These are phyloP conservation scores for Parnassius apollo DNA, from an alignment of 2,888 invertebrate genomes.

Conservation along the genomic window DNA sequence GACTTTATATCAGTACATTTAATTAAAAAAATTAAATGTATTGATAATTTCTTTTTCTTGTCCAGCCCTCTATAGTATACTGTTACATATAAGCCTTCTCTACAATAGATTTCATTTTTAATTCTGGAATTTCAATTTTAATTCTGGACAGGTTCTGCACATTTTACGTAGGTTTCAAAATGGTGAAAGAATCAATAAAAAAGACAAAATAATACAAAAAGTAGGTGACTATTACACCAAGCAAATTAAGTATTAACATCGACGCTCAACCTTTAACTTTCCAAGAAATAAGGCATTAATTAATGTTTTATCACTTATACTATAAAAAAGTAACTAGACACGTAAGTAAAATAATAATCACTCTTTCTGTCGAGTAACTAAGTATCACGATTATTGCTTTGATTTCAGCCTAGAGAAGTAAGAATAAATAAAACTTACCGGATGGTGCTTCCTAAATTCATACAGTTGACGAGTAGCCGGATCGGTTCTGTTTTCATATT, in stretches of 20 bases:
- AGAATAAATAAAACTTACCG: constrained; percentile 7
- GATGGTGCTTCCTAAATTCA: constrained; percentile 17
- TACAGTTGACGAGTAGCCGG: constrained; percentile 14
- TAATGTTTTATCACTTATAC: neutral
- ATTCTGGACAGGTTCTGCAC: neutral
- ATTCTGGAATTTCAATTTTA: neutral
- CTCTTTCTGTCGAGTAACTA: neutral
- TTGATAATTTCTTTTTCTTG: neutral
- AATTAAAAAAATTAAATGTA: neutral
- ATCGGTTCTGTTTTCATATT: constrained; percentile 20
- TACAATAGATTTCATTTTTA: neutral
- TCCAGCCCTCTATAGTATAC: neutral
- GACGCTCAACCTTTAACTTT: too few species aligned
- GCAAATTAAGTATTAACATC: too few species aligned
- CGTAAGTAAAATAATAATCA: neutral
- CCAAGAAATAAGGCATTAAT: neutral
- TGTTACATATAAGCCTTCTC: too few species aligned
- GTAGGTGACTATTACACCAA: too few species aligned
- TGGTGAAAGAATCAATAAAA: too few species aligned
- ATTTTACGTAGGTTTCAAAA: too few species aligned
- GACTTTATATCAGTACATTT: neutral
- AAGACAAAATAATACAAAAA: too few species aligned
- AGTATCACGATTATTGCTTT: neutral
- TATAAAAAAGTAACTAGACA: neutral
- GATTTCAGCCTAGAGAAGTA: neutral